Evolutionary conservation across 2,888 invertebrate species (phyloP), one percentile per base, ranked within the genome.

Genomic region (Pristionchus japonicus): DNA sequence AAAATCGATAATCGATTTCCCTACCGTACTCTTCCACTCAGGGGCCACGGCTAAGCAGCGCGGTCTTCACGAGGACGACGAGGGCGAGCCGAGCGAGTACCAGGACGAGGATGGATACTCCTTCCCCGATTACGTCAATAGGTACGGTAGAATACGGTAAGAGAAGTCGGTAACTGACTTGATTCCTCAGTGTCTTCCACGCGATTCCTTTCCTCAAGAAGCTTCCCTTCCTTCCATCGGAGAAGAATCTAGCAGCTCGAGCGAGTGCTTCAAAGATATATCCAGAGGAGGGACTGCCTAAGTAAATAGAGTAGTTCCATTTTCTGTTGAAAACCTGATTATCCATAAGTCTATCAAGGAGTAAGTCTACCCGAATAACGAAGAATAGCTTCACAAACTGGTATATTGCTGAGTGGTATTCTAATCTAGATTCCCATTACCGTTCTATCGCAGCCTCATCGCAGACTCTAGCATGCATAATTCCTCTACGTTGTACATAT

Each of bases 1-100:
- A 17, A 15, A 1, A 31, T 47, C 57, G 15, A 64, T 43, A 88
- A 61, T 27, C 23, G 37, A n/a, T 23, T 27, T n/a, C 23, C 0
- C 7, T 40, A 77, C 27, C 23, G 27, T 77, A 47, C 3, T 77
- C 37, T 27, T 64, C 31, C n/a, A 31, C 67, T 64, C 64, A 90
- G 92, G 92, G 9, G 93, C 93, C 6, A 91, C 92, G 7, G 87
- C 89, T 6, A 89, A 89, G 15, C 91, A 93, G 87, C 89, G 93
- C 15, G 93, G 93, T 6, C 90, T 93, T 88, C 89, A 87, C 23
- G 89, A 70, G 49, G 87, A 88, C n/a, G 86, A 80, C 11, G 67
- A 34, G 47, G n/a, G 61, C 11, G 88, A 82, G 20, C 64, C 82
- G 74, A 49, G 43, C 40, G 87, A 43, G 34, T 83, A 49, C 52